phyloP scores from a whole-genome alignment of 2,797 vertebrate genomes.

The Melopsittacus undulatus region DNA sequence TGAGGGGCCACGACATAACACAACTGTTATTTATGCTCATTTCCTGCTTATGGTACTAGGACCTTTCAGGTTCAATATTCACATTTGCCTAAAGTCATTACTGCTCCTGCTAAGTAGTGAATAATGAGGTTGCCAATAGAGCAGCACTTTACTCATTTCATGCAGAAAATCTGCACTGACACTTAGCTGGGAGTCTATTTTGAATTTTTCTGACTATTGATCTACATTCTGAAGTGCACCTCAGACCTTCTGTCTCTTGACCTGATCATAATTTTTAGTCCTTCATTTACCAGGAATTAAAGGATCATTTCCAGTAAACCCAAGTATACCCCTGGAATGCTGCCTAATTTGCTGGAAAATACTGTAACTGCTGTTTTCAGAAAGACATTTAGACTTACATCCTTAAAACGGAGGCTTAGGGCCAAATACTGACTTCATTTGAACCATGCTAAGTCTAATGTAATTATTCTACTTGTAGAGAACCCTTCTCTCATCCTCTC shows the following conservation, averaged over 20 bases:
- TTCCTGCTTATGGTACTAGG: slow-evolving; percentile 5
- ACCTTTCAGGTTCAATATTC: slow-evolving; percentile 61
- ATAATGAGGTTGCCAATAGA: slow-evolving; percentile 54
- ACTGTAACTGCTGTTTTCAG: slow-evolving; percentile 36
- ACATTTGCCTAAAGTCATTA: slow-evolving; percentile 50
- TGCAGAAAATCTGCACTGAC: slow-evolving; percentile 33
- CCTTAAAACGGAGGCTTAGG: neutral
- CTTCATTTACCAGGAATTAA: slow-evolving; percentile 47
- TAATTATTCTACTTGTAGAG: neutral
- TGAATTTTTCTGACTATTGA: slow-evolving; percentile 59
- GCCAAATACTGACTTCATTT: neutral
- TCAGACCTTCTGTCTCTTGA: slow-evolving; percentile 53
- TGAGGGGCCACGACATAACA: neutral
- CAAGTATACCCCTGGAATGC: slow-evolving; percentile 33
- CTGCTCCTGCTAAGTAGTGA: slow-evolving; percentile 46
- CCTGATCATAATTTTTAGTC: slow-evolving; percentile 34
- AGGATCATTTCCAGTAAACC: slow-evolving; percentile 56
- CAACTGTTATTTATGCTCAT: neutral
- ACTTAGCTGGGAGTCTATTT: slow-evolving; percentile 32
- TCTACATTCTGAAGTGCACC: slow-evolving; percentile 41
- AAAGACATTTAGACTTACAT: neutral
- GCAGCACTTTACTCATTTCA: slow-evolving; percentile 42
- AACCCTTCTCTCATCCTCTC: neutral
- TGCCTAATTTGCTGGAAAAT: slow-evolving; percentile 56
- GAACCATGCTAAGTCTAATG: neutral